Base-by-base conservation (phyloP, 1,140 invertebrate genomes). In the Limonius californicus region DNA sequence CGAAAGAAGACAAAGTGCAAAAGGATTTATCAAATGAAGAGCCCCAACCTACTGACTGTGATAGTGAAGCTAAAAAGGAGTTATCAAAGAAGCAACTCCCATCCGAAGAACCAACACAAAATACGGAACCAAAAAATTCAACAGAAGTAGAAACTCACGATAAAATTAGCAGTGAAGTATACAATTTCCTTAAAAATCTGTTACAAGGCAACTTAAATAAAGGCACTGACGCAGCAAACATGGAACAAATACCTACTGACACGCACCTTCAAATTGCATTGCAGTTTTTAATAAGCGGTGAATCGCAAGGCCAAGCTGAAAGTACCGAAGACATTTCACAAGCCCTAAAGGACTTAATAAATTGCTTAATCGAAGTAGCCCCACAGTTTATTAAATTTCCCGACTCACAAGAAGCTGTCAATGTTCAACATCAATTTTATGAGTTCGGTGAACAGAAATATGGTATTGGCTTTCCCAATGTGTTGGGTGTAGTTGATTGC, bases 311-410 rank as follows among this genome's bases (percentile, higher is more conserved):
- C n/a, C n/a, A n/a, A n/a, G n/a, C n/a, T n/a, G n/a, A n/a, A n/a
- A n/a, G n/a, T n/a, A n/a, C n/a, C n/a, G n/a, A n/a, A n/a, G n/a
- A n/a, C n/a, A n/a, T n/a, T n/a, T n/a, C n/a, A n/a, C n/a, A n/a
- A n/a, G n/a, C n/a, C n/a, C n/a, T 47, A 47, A 19, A 9, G 57
- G 27, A 47, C 19, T 19, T 14, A 18, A 43, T 59, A 15, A 47
- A 20, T 59, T 32, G 57, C 23, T 59, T 43, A 20, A 32, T 9
- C 18, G 45, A 35, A 61, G 54, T 11, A 54, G 35, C 23, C 12
- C 18, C 8, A 12, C 59, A 61, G 19, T 61, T 61, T 54, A 54
- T 61, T 11, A 32, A 35, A 61, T 61, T 61, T 61, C 45, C 59
- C 4, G 6, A 2, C 15, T 14, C 11, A 15, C 15, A 39, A 53